Evolutionary conservation across 2,888 invertebrate genomes (phyloP), one percentile per base, ranked within the genome.

Genomic region (Pilophorus perplexus): DNA sequence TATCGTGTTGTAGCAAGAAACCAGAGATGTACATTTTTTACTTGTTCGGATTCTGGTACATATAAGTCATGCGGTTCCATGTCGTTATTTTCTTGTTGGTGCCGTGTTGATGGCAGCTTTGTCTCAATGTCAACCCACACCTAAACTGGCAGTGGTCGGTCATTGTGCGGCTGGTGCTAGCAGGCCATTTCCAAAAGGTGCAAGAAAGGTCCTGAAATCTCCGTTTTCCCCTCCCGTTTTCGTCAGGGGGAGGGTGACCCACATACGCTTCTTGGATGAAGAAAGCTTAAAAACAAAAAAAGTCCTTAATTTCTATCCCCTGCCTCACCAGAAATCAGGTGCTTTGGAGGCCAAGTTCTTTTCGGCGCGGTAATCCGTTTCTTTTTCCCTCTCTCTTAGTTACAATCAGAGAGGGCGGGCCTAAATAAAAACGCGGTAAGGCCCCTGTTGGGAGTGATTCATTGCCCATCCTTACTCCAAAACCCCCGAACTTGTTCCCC

Each of bases 401-500:
- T 62, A 62, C 62, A 62, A 62, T 62, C 62, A 62, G 62, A 52
- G 52, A 52, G 52, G 46, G 46, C 28, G 38, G 3, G 22, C 48
- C 62, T 48, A 48, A 62, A 62, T 62, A 62, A 62, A 62, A 62
- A 62, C 62, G 62, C 62, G 38, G 55, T 38, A 22, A 55, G 55
- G 52, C 52, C 44, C 55, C 38, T 54, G 25, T 54, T 28, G 16
- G 38, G 52, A 52, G 55, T 55, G 55, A 55, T 55, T 55, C 55
- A 55, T 55, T 55, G 55, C 55, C 54, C 20, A 18, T 25, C 52
- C 52, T 52, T 33, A 33, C 33, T 33, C 12, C 33, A 8, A 12
- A 12, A 33, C 33, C 33, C 33, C 12, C 33, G 6, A n/a, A 6
- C 33, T 33, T 33, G 33, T 33, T 33, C 33, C 33, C 33, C n/a